Percentiles rank a stretch among this genome's conserved stretches.
phyloP scores from a whole-genome alignment of 2,113 vertebrate species.

The Aspiorhynchus laticeps region DNA sequence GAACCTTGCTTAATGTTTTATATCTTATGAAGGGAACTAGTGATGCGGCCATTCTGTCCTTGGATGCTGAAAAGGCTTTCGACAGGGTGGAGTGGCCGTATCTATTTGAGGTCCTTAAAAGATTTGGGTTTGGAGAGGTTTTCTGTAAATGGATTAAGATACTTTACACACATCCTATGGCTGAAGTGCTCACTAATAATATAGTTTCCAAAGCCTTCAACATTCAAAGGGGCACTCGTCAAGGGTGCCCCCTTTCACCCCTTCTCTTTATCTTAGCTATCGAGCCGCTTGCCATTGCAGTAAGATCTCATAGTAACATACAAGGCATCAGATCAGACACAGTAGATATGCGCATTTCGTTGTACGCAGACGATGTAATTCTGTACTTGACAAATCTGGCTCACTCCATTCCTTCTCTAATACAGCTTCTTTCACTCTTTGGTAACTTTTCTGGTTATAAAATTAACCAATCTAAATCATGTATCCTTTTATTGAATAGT shows the following conservation, averaged over 20 bases:
- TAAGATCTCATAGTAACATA: background rate
- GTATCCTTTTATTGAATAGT: background rate
- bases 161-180: background rate
- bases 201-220: background rate
- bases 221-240: conserved; percentile 10
- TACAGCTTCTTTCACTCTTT: no score
- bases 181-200: background rate
- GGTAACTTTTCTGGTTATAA: no score
- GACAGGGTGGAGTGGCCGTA: background rate
- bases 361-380: background rate
- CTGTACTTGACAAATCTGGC: background rate
- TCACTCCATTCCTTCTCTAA: no score
- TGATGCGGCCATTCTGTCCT: background rate
- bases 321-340: background rate
- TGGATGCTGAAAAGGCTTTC: background rate
- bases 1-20: conserved; percentile 1
- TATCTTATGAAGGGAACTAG: background rate
- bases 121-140: background rate
- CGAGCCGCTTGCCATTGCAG: background rate
- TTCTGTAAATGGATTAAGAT: conserved; percentile 7
- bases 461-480: no score
- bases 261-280: background rate
- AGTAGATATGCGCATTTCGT: background rate
- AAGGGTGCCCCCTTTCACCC: background rate
- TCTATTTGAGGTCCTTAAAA: conserved; percentile 5